Conservation (phyloP, 2,113 vertebrate genomes). For the Ptilonorhynchus violaceus region DNA sequence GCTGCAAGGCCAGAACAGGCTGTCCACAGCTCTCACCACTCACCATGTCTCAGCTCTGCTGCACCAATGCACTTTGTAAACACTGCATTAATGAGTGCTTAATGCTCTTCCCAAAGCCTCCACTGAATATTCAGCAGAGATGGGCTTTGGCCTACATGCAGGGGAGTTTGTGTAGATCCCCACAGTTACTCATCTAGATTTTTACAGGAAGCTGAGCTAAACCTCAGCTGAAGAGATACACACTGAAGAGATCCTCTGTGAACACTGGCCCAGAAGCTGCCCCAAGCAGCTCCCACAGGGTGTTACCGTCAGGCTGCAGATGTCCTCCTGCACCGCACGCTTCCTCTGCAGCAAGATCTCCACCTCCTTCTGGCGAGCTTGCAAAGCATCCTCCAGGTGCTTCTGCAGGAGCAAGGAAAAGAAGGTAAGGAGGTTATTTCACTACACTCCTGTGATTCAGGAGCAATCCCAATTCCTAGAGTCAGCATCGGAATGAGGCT, state of each 20-base stretch:
- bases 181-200: neutral
- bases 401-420: conserved; percentile 62
- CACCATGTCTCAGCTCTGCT: neutral
- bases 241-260: neutral
- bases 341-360: conserved; percentile 68
- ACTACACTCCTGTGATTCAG: neutral
- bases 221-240: neutral
- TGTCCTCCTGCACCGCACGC: conserved; percentile 63
- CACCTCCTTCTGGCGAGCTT: conserved; percentile 58
- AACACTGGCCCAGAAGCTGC: neutral
- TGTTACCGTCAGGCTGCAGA: conserved; percentile 77
- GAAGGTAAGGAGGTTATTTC: neutral
- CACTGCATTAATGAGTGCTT: neutral
- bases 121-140: neutral
- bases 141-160: neutral
- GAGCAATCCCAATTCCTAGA: neutral
- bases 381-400: conserved; percentile 73
- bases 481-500: neutral
- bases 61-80: neutral
- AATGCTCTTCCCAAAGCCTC: neutral
- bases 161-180: neutral
- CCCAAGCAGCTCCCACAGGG: neutral
- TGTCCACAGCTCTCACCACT: neutral
- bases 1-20: neutral
- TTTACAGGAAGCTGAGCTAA: neutral